Evolutionary conservation across 2,797 vertebrate genomes (phyloP), one percentile per base, ranked within the genome.

Genomic region (Champsocephalus gunnari): DNA sequence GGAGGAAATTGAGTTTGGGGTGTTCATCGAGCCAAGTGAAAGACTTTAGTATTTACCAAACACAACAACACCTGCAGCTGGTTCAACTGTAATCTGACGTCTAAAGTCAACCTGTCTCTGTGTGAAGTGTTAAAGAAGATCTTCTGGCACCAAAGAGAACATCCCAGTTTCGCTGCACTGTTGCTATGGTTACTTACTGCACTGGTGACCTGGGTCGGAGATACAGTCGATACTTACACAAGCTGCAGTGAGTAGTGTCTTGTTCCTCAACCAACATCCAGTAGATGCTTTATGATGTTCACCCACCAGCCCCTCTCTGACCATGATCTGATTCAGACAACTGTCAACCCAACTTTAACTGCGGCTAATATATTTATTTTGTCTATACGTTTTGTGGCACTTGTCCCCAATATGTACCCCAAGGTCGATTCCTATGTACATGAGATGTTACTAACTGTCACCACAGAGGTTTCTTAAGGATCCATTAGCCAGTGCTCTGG

Each of bases 1-100:
- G 21, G 48, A 43, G 59, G 47, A 67, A 66, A 80, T 9, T 32
- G 57, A 59, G 53, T 64, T 68, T 77, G 64, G 51, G 16, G 45
- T 73, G 75, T 70, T 76, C 13, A 16, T 38, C 51, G 0, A 43
- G 21, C 41, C 11, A 58, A 34, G 51, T n/a, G 19, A 38, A 5
- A 47, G 12, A 28, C 17, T 34, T 45, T 57, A 32, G 6, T 38
- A 9, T 38, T 38, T 6, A 38, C 8, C 34, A 38, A 38, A 38
- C 50, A 55, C 28, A 49, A 50, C 41, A 51, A 24, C 56, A 21
- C 5, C 28, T 34, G 12, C 5, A 69, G 8, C 0, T 54, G 53
- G 14, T 24, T 4, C 19, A 43, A 28, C 21, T 28, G 50, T 28
- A 28, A 51, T 54, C 19, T 44, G 47, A 32, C 9, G 5, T 3